Evolutionary conservation across 2,113 vertebrate species (phyloP).

Genomic region (Amblyopsis rosae): DNA sequence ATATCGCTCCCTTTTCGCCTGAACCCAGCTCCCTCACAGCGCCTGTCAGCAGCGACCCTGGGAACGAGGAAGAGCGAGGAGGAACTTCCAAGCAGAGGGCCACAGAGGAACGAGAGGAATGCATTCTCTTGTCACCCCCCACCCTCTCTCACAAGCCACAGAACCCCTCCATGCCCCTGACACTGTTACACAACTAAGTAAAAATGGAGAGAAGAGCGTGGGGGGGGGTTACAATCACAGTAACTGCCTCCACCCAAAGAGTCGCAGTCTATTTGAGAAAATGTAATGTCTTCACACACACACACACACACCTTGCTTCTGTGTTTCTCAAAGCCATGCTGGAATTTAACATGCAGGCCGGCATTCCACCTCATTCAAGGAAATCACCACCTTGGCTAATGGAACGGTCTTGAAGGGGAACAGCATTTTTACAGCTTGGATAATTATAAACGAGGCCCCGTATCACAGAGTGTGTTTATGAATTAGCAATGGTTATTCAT

Average conservation of each 20-base stretch:
- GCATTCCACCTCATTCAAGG: conserved; percentile 52
- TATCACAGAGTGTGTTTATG: conserved; percentile 70
- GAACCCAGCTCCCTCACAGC: conserved; percentile 6
- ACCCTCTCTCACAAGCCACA: conserved; percentile 14
- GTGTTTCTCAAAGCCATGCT: not conserved
- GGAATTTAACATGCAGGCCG: conserved; percentile 62
- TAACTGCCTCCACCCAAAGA: conserved; percentile 49
- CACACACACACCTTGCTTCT: not conserved
- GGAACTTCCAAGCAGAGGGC: conserved; percentile 42
- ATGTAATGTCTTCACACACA: conserved; percentile 45
- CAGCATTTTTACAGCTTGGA: conserved; percentile 52
- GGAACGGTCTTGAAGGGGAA: conserved; percentile 54
- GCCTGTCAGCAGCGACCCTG: conserved; percentile 35
- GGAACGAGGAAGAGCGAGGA: conserved; percentile 21
- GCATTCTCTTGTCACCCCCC: conserved; percentile 34
- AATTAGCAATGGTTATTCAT: conserved; percentile 74
- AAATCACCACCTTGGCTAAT: conserved; percentile 68
- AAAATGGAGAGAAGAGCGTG: conserved; percentile 32
- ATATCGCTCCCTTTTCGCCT: not conserved
- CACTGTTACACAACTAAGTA: conserved; percentile 50
- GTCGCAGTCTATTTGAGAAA: conserved; percentile 48
- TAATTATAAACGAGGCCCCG: conserved; percentile 66
- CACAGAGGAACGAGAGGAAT: conserved; percentile 60
- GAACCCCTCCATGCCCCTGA: conserved; percentile 25
- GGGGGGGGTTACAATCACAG: conserved; percentile 47